Evolutionary conservation across 2,888 invertebrate genomes (phyloP).

Genomic region (Iphiclides podalirius): DNA sequence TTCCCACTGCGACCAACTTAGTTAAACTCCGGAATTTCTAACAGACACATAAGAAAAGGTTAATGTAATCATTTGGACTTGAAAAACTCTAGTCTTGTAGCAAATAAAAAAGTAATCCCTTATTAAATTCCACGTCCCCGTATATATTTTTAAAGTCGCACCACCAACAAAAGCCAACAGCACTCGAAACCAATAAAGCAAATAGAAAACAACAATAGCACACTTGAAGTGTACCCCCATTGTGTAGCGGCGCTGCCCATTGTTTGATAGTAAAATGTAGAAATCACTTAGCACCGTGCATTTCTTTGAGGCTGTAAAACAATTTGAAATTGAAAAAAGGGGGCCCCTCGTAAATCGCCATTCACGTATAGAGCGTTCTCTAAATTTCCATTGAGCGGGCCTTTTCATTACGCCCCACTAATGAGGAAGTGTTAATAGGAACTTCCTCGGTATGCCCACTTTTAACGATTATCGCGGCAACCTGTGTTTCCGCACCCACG

Average conservation of each 20-base stretch:
- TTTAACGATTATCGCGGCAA: slow-evolving; percentile 2
- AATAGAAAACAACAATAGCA: slow-evolving; percentile 36
- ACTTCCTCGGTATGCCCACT: slow-evolving; percentile 39
- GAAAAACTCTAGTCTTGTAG: too few species aligned
- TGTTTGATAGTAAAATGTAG: slow-evolving; percentile 42
- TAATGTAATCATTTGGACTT: too few species aligned
- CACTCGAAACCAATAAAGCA: slow-evolving; percentile 32
- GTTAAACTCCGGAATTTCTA: too few species aligned
- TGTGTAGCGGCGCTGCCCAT: slow-evolving; percentile 33
- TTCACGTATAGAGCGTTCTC: slow-evolving; percentile 24
- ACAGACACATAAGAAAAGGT: too few species aligned
- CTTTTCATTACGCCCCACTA: slow-evolving; percentile 55
- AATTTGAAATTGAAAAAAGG: slow-evolving; percentile 29
- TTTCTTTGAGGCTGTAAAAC: slow-evolving; percentile 42
- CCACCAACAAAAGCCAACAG: slow-evolving; percentile 20
- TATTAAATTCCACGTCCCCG: slow-evolving; percentile 5
- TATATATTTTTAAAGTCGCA: slow-evolving; percentile 15
- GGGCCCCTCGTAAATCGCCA: slow-evolving; percentile 20
- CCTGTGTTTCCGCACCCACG: slow-evolving; percentile 1
- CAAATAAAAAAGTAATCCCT: not conserved
- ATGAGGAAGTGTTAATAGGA: slow-evolving; percentile 60
- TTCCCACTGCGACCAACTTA: too few species aligned
- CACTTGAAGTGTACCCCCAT: slow-evolving; percentile 36
- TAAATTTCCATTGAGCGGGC: slow-evolving; percentile 50
- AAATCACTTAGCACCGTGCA: slow-evolving; percentile 38